Percentiles rank a stretch among this genome's conserved stretches.
These are phyloP conservation scores for Pyxicephalus adspersus DNA, from an alignment of 2,113 vertebrate species.

Conservation along the genomic window DNA sequence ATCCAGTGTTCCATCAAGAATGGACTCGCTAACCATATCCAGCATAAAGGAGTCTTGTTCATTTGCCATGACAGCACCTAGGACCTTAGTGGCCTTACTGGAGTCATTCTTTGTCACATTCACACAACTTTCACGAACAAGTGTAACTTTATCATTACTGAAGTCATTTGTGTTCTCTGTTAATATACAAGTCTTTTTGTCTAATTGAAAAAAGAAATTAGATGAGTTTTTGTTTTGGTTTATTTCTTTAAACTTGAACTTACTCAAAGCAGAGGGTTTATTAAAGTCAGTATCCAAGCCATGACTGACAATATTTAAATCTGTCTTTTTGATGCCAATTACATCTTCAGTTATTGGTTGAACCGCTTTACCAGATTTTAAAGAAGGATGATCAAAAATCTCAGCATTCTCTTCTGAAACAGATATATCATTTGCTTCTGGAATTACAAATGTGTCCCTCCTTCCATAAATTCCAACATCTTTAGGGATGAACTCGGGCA, in stretches of 20 bases:
- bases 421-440: not conserved
- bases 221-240: not conserved
- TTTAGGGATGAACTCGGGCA: not conserved
- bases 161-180: not conserved
- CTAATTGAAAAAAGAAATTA: not conserved
- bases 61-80: slow-evolving; percentile 17
- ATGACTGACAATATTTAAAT: not conserved
- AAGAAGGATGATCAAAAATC: not conserved
- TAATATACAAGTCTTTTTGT: slow-evolving; percentile 19
- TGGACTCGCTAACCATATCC: slow-evolving; percentile 54
- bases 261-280: not conserved
- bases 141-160: not conserved
- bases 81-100: not conserved
- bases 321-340: not conserved
- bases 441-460: slow-evolving; percentile 21
- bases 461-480: not conserved
- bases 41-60: slow-evolving; percentile 38
- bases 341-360: slow-evolving; percentile 5
- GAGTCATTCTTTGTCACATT: not conserved
- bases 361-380: not conserved
- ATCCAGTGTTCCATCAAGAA: not conserved
- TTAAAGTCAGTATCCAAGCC: not conserved
- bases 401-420: not conserved
- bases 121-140: slow-evolving; percentile 22
- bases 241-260: not conserved